Evolutionary conservation across 2,113 vertebrate genomes (phyloP), one percentile per base, ranked within the genome.

Genomic region (Ophiodon elongatus): DNA sequence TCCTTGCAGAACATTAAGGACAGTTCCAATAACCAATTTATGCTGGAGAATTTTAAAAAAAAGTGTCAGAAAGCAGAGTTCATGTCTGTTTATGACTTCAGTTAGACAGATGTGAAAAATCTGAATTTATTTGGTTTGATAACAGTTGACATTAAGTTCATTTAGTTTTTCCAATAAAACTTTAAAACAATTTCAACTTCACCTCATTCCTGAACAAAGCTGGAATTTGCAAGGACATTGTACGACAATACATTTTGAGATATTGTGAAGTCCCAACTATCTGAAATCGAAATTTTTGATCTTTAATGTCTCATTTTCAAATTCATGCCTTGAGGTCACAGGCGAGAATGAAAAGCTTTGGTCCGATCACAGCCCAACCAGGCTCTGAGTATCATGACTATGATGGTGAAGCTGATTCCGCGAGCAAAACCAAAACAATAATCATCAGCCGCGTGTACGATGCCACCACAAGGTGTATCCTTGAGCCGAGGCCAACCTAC

Each of bases 391-490:
- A 6, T 25, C 41, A 8, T 63, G 4, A 35, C 47, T 35, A 9
- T 50, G 10, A 84, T 1, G 39, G 11, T 72, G 69, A n/a, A n/a
- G n/a, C n/a, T n/a, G n/a, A n/a, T n/a, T n/a, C n/a, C n/a, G n/a
- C n/a, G n/a, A n/a, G n/a, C n/a, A n/a, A n/a, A n/a, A n/a, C n/a
- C n/a, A n/a, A n/a, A n/a, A n/a, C n/a, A n/a, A n/a, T n/a, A n/a
- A n/a, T n/a, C n/a, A n/a, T n/a, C n/a, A 90, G 76, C 83, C 21
- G 81, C 83, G 76, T 70, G 74, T 65, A n/a, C 83, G 57, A 81
- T 89, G 76, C 76, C 41, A 85, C 77, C 60, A 67, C 57, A 70
- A 65, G 27, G 65, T 76, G 74, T 59, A 47, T 64, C 56, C 39
- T n/a, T n/a, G n/a, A n/a, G n/a, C n/a, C n/a, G n/a, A n/a, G n/a